phyloP scores from a whole-genome alignment of 2,888 invertebrate species.

The Operophtera brumata region DNA sequence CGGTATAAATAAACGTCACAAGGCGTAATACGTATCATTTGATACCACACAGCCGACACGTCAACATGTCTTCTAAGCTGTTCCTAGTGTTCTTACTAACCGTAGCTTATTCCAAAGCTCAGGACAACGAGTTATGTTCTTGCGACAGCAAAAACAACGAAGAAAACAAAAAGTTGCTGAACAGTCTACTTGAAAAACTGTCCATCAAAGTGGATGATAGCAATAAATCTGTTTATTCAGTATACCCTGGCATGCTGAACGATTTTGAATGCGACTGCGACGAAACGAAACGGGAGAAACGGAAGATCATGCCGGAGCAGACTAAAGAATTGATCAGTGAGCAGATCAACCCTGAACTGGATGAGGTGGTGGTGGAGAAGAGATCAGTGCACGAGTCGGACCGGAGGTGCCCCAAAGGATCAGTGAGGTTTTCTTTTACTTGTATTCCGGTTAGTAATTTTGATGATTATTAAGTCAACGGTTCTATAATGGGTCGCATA shows the following conservation, averaged over 20 bases:
- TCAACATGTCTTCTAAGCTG: slow-evolving; percentile 39
- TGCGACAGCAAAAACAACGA: slow-evolving; percentile 21
- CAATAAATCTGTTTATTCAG: slow-evolving; percentile 25
- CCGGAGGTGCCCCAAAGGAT: slow-evolving; percentile 2
- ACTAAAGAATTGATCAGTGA: background rate
- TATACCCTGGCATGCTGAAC: slow-evolving; percentile 37
- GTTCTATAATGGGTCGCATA: too few species aligned
- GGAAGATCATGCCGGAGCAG: slow-evolving; percentile 20
- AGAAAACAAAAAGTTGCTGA: slow-evolving; percentile 14
- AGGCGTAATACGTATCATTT: slow-evolving; percentile 29
- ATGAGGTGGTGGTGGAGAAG: slow-evolving; percentile 18
- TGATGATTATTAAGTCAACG: background rate
- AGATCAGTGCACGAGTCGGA: background rate
- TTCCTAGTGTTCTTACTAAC: slow-evolving; percentile 29
- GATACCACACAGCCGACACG: slow-evolving; percentile 12
- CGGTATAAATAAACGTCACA: background rate
- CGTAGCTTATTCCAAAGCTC: slow-evolving; percentile 12
- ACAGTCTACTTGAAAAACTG: slow-evolving; percentile 31
- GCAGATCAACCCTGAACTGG: background rate
- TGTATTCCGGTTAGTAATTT: background rate
- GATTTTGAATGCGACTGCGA: slow-evolving; percentile 39
- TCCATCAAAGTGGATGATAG: slow-evolving; percentile 23
- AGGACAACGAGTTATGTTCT: slow-evolving; percentile 22
- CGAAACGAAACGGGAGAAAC: slow-evolving; percentile 38
- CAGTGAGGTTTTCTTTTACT: background rate